phyloP scores from a whole-genome alignment of 2,888 invertebrate species.

The Rhingia rostrata region DNA sequence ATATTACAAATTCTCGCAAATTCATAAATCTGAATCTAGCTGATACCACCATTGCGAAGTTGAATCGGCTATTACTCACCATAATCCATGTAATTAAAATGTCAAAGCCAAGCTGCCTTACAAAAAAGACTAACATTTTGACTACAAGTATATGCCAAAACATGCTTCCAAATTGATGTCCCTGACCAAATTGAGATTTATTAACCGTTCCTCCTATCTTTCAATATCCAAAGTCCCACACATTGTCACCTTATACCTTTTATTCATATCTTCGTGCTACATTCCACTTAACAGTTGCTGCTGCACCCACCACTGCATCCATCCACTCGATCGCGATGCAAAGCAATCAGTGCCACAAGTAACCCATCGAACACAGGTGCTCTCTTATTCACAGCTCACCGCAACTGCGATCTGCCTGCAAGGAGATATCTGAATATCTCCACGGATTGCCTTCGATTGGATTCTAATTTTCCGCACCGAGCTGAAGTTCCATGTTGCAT shows the following conservation, averaged over 20 bases:
- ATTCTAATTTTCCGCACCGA: conserved; percentile 21
- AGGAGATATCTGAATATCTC: conserved; percentile 35
- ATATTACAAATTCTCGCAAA: too few relatives aligned
- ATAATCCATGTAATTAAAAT: conserved; percentile 23
- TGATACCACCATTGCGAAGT: neutral
- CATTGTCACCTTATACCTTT: conserved; percentile 22
- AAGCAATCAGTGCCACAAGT: conserved; percentile 61
- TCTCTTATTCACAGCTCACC: conserved; percentile 1
- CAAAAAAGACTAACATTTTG: neutral
- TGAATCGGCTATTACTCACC: neutral
- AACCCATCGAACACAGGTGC: conserved; percentile 38
- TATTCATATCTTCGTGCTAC: neutral
- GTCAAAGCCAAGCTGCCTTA: conserved; percentile 7
- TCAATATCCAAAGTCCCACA: conserved; percentile 14
- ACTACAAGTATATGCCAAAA: neutral
- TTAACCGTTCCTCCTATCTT: conserved; percentile 9
- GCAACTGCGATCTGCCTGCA: conserved; percentile 10
- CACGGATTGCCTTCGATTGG: conserved; percentile 33
- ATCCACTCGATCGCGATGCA: conserved; percentile 51
- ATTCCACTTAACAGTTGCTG: neutral
- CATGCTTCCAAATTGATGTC: neutral
- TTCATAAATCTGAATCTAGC: too few relatives aligned
- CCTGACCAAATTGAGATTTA: conserved; percentile 48
- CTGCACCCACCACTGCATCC: conserved; percentile 23
- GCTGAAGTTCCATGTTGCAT: conserved; percentile 23